Evolutionary conservation across 2,113 vertebrate species (phyloP), one percentile per base, ranked within the genome.

Genomic region (Bettongia penicillata): DNA sequence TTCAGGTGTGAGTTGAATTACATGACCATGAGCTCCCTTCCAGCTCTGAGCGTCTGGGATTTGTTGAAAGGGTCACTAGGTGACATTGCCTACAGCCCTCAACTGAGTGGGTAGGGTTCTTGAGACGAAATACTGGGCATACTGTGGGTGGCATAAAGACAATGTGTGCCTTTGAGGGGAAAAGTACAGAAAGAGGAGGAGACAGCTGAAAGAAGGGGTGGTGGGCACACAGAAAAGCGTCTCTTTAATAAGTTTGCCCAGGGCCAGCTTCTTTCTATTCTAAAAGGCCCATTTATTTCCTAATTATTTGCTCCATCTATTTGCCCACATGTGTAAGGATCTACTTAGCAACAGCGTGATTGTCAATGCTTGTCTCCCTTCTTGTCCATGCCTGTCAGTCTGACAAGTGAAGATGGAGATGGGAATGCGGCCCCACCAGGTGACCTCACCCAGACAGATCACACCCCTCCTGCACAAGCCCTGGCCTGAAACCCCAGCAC

Each of bases 221-320:
- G 9, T n/a, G 2, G n/a, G 57, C 7, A 16, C 4, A 28, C 31
- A 91, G 31, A 5, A 57, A 37, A 90, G 47, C 31, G 22, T 89
- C 48, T 23, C 68, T 26, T 68, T 37, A 68, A 68, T 37, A 68
- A 68, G 31, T 68, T 68, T 68, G 61, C 12, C 61, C 31, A 68
- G 12, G 61, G 31, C 61, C 31, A 37, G 26, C 19, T 23, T 90
- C 23, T 77, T 89, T 14, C 53, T 53, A 0, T 53, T 89, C 93
- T 68, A 55, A n/a, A 53, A 53, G 43, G 48, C 77, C 94, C 94
- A 43, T 61, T 91, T 92, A 50, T 22, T 95, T 84, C 51, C 57
- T 50, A 37, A 51, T 92, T 91, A 77, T 55, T 92, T 91, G 50
- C 91, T 61, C 91, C 91, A 55, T 91, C 48, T 48, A 91, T 84